Percentiles rank a stretch among this genome's conserved stretches.
These are phyloP conservation scores for Threskiornis aethiopicus DNA, from an alignment of 2,797 vertebrate species.

Conservation along the genomic window DNA sequence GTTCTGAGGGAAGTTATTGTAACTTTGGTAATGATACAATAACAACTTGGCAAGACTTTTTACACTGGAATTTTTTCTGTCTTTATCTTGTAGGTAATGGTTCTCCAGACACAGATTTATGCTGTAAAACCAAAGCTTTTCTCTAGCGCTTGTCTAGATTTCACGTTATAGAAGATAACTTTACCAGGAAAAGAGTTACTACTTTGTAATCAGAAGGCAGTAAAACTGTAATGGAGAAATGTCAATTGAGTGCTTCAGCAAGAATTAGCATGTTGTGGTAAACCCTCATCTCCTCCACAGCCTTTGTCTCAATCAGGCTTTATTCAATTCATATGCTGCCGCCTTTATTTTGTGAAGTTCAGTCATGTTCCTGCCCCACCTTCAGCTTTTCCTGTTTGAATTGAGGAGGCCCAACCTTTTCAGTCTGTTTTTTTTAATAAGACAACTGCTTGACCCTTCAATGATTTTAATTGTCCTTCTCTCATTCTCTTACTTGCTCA, in stretches of 20 bases:
- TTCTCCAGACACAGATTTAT: neutral
- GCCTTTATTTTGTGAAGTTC: neutral
- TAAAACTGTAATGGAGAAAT: neutral
- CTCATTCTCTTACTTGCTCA: neutral
- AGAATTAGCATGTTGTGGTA: neutral
- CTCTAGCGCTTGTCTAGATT: neutral
- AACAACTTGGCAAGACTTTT: neutral
- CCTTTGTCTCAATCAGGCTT: neutral
- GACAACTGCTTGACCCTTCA: neutral
- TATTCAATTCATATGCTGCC: neutral
- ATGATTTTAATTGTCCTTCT: neutral
- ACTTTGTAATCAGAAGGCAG: neutral
- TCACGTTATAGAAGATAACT: neutral
- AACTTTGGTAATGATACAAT: neutral
- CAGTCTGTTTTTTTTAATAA: neutral
- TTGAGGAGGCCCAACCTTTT: neutral
- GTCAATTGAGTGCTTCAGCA: neutral
- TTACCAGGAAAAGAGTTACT: neutral
- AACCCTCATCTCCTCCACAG: neutral
- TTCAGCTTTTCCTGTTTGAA: conserved; percentile 47
- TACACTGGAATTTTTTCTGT: neutral
- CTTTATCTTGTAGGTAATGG: neutral
- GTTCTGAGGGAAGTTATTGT: neutral
- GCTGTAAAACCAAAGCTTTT: neutral
- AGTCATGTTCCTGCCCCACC: conserved; percentile 50